Evolutionary conservation across 1,140 invertebrate species (phyloP), one percentile per base, ranked within the genome.

Genomic region (Nymphalis io): DNA sequence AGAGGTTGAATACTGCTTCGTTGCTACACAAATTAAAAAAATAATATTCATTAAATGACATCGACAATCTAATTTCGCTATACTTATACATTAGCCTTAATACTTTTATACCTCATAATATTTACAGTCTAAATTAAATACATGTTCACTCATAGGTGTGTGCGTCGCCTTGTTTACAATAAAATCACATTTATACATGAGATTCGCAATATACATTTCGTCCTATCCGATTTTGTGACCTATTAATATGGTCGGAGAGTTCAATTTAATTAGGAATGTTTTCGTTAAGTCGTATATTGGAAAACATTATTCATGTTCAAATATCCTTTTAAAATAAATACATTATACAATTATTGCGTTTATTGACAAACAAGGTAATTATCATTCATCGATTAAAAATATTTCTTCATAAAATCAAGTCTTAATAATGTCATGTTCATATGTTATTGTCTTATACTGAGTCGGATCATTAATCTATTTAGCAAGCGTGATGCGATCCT

Each of bases 21-120:
- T 85, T 88, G 87, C 84, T 83, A 83, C 76, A 82, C 85, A 89
- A 89, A 90, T 85, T 57, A 82, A 78, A 83, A 84, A 68, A 85
- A 84, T 78, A 81, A 87, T 79, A 84, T 82, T 85, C 73, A 72
- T 82, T 85, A 79, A 76, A 76, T 75, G 79, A 85, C 83, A 83
- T 79, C 79, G 66, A 85, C 51, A 23, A 11, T 51, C 76, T 82
- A 82, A 82, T 72, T 77, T 76, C 51, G 76, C 85, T 87, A 88
- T 81, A 60, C 86, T 87, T 88, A 87, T 76, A 79, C 75, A 81
- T 83, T 86, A 69, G 78, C 75, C 79, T 79, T 89, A 89, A 88
- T 88, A 88, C 85, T 87, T 87, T 82, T 82, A 80, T 68, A 60
- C 68, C 77, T 80, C 79, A 68, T 87, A 84, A 60, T 85, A 85